Evolutionary conservation across 2,888 invertebrate species (phyloP).

Genomic region (Zele albiditarsus): DNA sequence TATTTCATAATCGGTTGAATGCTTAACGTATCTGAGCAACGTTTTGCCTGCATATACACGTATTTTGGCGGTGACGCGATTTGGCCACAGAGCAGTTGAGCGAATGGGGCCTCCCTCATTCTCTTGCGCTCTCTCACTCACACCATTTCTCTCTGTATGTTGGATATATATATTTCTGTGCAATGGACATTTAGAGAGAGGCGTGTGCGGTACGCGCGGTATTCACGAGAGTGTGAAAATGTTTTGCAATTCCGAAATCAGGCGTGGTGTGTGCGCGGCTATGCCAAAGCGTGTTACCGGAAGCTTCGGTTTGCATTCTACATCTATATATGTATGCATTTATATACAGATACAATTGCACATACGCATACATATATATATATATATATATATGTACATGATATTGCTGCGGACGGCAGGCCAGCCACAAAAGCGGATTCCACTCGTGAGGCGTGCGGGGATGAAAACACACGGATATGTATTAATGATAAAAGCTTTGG

Average conservation of each 20-base stretch:
- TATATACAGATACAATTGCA: conserved; percentile 2
- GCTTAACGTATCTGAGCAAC: conserved; percentile 11
- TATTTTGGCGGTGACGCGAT: conserved; percentile 42
- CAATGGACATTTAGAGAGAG: conserved; percentile 45
- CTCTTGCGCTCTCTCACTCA: not conserved
- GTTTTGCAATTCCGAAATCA: conserved; percentile 71
- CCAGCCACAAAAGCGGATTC: conserved; percentile 68
- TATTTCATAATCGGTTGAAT: conserved; percentile 20
- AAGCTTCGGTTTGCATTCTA: conserved; percentile 41
- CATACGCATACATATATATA: not conserved
- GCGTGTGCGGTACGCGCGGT: conserved; percentile 46
- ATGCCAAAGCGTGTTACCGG: conserved; percentile 63
- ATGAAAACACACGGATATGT: conserved; percentile 40
- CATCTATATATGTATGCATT: conserved; percentile 7
- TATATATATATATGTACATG: conserved; percentile 1
- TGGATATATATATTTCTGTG: conserved; percentile 4
- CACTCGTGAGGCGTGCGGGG: conserved; percentile 49
- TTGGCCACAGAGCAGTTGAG: conserved; percentile 41
- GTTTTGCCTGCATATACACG: not conserved
- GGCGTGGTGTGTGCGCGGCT: conserved; percentile 55
- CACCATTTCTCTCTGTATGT: conserved; percentile 17
- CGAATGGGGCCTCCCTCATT: conserved; percentile 24
- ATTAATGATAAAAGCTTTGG: conserved; percentile 44
- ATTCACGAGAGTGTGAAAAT: conserved; percentile 70
- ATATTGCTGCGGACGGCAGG: conserved; percentile 53